Conservation (phyloP, 2,888 invertebrate species). For the Mayetiola destructor region DNA sequence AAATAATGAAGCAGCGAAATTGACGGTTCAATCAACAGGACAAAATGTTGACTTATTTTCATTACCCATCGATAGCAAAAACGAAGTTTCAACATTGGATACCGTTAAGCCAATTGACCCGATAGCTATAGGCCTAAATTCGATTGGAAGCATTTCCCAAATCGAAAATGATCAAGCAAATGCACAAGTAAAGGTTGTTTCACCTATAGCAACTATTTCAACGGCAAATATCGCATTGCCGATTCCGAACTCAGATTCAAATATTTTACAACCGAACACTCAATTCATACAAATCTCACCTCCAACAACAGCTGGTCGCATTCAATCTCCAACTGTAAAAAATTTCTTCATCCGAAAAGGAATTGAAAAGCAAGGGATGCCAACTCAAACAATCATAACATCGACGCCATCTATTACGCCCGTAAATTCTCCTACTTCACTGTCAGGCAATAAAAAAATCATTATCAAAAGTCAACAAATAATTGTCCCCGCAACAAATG, state of each 20-base stretch:
- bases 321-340: neutral
- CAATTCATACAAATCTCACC: slow-evolving; percentile 33
- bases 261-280: slow-evolving; percentile 30
- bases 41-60: no score
- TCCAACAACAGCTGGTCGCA: neutral
- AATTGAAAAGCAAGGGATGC: slow-evolving; percentile 3
- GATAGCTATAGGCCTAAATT: neutral
- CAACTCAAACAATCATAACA: neutral
- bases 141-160: neutral
- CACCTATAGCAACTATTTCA: slow-evolving; percentile 18
- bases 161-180: neutral
- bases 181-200: neutral
- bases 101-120: neutral
- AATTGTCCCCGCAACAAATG: neutral
- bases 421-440: neutral
- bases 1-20: slow-evolving; percentile 22
- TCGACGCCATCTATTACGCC: neutral
- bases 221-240: slow-evolving; percentile 24
- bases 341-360: slow-evolving; percentile 5
- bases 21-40: slow-evolving; percentile 30
- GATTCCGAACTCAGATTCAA: no score
- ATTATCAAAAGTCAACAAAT: slow-evolving; percentile 10
- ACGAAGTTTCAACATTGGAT: neutral
- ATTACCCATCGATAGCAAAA: no score
- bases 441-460: neutral